Conservation (phyloP, 2,113 vertebrate genomes). For the Menura novaehollandiae region DNA sequence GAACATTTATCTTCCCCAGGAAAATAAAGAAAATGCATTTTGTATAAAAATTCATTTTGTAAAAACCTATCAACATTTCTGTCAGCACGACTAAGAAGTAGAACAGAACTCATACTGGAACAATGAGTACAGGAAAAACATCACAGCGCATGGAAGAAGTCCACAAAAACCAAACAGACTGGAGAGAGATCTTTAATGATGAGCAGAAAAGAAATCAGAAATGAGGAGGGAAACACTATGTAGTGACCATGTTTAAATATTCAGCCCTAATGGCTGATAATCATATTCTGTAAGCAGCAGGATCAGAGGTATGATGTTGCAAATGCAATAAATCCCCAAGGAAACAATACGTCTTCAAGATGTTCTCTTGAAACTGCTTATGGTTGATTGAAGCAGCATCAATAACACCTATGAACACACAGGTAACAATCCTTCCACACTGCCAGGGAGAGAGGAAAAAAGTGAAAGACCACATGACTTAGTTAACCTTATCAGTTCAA, state of each 20-base stretch:
- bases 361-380: not conserved
- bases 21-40: not conserved
- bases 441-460: not conserved
- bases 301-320: slow-evolving; percentile 8
- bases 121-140: not conserved
- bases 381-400: not conserved
- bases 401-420: not conserved
- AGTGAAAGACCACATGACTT: not conserved
- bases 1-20: not conserved
- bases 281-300: slow-evolving; percentile 1
- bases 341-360: slow-evolving; percentile 9
- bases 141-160: not conserved
- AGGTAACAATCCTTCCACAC: not conserved
- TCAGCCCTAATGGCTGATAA: not conserved
- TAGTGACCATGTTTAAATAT: not conserved
- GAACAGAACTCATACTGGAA: not conserved
- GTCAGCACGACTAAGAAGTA: not conserved
- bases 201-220: not conserved
- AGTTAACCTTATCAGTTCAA: not conserved
- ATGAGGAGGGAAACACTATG: not conserved
- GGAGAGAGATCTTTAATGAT: not conserved
- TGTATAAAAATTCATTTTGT: not conserved
- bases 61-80: not conserved
- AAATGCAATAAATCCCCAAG: slow-evolving; percentile 35
- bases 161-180: not conserved